phyloP scores from a whole-genome alignment of 2,113 vertebrate genomes.

The Pyxicephalus adspersus region DNA sequence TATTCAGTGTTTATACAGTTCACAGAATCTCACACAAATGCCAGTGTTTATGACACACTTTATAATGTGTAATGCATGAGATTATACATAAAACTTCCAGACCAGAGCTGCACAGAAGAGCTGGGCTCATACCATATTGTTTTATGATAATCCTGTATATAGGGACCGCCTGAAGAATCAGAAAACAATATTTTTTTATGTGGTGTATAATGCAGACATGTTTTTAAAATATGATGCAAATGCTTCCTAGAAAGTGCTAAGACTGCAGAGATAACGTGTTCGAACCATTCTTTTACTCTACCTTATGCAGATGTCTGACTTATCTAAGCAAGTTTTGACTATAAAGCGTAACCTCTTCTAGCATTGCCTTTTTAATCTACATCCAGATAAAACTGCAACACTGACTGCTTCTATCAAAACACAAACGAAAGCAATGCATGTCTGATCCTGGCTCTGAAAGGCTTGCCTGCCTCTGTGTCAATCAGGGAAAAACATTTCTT shows the following conservation, averaged over 20 bases:
- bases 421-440: conserved; percentile 47
- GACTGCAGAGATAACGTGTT: not conserved
- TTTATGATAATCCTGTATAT: conserved; percentile 8
- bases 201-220: not conserved
- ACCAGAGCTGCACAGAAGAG: not conserved
- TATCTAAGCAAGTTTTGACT: conserved; percentile 29
- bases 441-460: conserved; percentile 48
- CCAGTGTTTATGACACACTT: conserved; percentile 41
- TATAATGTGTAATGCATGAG: conserved; percentile 35
- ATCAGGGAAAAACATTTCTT: conserved; percentile 54
- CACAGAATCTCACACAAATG: not conserved
- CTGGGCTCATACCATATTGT: conserved; percentile 9
- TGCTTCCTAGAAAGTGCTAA: not conserved
- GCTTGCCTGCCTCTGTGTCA: conserved; percentile 50
- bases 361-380: conserved; percentile 43
- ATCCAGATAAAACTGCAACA: conserved; percentile 36
- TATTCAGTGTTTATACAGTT: conserved; percentile 31
- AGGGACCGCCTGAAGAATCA: not conserved
- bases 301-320: conserved; percentile 30
- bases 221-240: not conserved
- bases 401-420: conserved; percentile 45
- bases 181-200: not conserved
- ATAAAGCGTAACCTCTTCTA: conserved; percentile 33
- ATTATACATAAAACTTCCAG: conserved; percentile 29
- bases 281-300: not conserved